Evolutionary conservation across 1,140 invertebrate genomes (phyloP).

Genomic region (Araneus ventricosus): DNA sequence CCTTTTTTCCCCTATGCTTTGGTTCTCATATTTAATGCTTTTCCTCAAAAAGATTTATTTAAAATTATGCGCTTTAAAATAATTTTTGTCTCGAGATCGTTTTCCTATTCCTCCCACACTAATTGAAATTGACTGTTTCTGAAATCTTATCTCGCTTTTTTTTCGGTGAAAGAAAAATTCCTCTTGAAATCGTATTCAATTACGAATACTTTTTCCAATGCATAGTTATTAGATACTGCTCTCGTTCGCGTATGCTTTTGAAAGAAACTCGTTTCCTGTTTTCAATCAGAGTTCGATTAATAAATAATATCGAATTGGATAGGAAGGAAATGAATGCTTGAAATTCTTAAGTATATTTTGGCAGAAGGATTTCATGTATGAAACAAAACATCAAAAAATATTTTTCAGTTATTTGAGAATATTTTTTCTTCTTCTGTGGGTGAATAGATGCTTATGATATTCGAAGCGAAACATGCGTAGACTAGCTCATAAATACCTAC

Average conservation of each 20-base stretch:
- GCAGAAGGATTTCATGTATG: neutral
- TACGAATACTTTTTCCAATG: neutral
- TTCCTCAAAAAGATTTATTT: neutral
- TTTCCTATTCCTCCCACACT: conserved; percentile 1
- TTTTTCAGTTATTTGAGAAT: neutral
- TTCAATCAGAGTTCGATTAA: neutral
- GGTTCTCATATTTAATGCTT: neutral
- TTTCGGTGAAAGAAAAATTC: neutral
- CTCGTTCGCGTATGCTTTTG: neutral
- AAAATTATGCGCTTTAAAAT: conserved; percentile 13
- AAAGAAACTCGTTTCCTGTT: neutral
- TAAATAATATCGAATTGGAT: neutral
- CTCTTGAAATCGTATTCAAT: neutral
- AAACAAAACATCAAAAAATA: neutral
- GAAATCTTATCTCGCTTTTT: neutral
- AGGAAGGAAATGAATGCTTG: neutral
- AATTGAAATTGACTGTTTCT: conserved; percentile 3
- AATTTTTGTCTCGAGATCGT: neutral
- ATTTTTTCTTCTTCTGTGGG: neutral
- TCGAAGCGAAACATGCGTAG: neutral
- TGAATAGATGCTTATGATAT: neutral
- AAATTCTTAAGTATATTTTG: neutral
- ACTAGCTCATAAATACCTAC: too few species aligned
- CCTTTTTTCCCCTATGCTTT: neutral
- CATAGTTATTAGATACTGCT: conserved; percentile 14